Base-by-base conservation (phyloP, 2,888 invertebrate species). In the Odontomyia ornata region DNA sequence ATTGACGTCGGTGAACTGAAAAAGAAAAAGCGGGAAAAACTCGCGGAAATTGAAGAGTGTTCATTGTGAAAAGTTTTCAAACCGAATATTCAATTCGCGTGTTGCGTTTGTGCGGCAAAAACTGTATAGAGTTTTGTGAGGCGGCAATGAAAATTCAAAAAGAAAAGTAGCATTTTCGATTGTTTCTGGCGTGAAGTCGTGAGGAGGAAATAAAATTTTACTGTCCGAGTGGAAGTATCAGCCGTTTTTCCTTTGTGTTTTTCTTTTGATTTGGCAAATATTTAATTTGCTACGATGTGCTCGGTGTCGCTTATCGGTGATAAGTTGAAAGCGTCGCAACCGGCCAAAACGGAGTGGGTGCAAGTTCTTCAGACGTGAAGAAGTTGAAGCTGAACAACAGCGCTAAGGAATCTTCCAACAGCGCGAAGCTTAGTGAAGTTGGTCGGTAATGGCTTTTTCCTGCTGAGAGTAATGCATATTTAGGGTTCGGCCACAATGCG, bases 291-390 rank as follows among this genome's bases (percentile, higher is more conserved):
- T 69, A 46, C 47, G 13, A 69, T 65, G 18, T 72, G 47, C 25
- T 27, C 52, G 30, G 47, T 9, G 56, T 28, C 72, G 28, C n/a
- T 28, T 5, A 13, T 21, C 21, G 60, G 30, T 30, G 21, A 13
- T 2, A 52, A 18, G 15, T 18, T 30, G 60, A 57, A 15, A 57
- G 36, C 36, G 25, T 36, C 43, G 21, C 15, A 30, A 57, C 1
- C 18, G 36, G 7, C 1, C 56, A 52, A n/a, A 3, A 15, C 18
- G 28, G 3, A 56, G 28, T 21, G 72, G 30, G 73, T 73, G 73
- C 57, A 36, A 60, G 57, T 57, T 30, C 57, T 57, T 23, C 60
- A 36, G 57, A 60, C 57, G 73, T 57, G 73, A n/a, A 52, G 56
- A 21, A 28, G n/a, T n/a, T n/a, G n/a, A n/a, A n/a, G n/a, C 43